Percentiles rank a stretch among this genome's conserved stretches.
phyloP scores from a whole-genome alignment of 2,888 invertebrate genomes.

The Drosophila atripex region DNA sequence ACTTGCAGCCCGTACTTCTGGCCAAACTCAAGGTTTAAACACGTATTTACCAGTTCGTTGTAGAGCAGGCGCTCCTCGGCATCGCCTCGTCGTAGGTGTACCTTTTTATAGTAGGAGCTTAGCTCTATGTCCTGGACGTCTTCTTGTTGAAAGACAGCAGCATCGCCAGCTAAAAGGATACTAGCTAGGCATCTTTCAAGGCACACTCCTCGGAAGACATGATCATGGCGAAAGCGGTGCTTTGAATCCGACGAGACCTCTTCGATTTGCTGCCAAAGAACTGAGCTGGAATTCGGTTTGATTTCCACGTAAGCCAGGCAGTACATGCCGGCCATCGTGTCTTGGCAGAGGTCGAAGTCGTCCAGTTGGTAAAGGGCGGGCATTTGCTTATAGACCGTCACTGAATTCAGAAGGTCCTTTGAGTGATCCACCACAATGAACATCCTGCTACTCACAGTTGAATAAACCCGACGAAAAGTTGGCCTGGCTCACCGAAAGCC shows the following conservation, averaged over 20 bases:
- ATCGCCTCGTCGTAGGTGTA: conserved; percentile 66
- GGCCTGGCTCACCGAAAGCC: not conserved
- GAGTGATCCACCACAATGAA: not conserved
- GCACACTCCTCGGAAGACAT: conserved; percentile 77
- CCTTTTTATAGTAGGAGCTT: conserved; percentile 60
- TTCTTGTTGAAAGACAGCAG: conserved; percentile 44
- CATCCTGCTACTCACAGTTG: conserved; percentile 53
- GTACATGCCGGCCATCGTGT: conserved; percentile 84
- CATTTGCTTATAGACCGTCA: conserved; percentile 71
- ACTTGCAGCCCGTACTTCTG: conserved; percentile 60
- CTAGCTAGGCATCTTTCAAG: conserved; percentile 66
- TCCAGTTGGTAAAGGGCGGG: conserved; percentile 76
- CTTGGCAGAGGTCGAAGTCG: conserved; percentile 81
- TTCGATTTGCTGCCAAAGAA: conserved; percentile 74
- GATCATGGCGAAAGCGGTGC: conserved; percentile 75
- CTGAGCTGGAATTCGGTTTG: conserved; percentile 64
- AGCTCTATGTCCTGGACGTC: conserved; percentile 62
- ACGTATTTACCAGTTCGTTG: conserved; percentile 69
- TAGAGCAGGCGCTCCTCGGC: conserved; percentile 65
- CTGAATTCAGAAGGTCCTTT: conserved; percentile 42
- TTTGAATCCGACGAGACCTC: conserved; percentile 63
- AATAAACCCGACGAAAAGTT: conserved; percentile 37
- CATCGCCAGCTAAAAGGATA: conserved; percentile 33
- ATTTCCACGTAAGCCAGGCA: conserved; percentile 80
- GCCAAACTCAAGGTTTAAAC: conserved; percentile 66